Evolutionary conservation across 2,113 vertebrate genomes (phyloP).

Genomic region (Synodontis membranacea): DNA sequence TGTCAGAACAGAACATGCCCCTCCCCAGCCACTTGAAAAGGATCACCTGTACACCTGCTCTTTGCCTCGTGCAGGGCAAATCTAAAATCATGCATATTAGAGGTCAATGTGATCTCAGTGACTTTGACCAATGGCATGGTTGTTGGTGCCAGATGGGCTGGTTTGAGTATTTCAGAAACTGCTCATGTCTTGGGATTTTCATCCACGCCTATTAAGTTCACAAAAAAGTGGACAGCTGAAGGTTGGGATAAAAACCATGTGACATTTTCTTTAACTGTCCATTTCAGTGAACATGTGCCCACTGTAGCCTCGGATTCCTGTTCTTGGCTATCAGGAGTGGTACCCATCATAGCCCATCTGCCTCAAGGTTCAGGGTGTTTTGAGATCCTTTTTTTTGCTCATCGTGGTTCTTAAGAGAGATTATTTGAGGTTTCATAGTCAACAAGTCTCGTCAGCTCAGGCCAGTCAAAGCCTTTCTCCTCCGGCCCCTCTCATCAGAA

Average conservation of each 20-base stretch:
- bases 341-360: not conserved
- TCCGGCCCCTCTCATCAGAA: not conserved
- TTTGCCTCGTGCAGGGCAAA: not conserved
- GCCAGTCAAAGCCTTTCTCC: not conserved
- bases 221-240: not conserved
- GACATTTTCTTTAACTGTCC: not conserved
- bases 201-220: not conserved
- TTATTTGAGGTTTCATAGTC: not conserved
- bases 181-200: not conserved
- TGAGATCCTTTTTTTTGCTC: not conserved
- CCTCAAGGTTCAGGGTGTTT: not conserved
- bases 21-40: too few species aligned
- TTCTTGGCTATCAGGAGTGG: not conserved
- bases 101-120: not conserved
- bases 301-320: not conserved
- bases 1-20: not conserved
- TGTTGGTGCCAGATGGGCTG: not conserved
- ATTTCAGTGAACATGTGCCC: not conserved
- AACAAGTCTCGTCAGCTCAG: too few species aligned
- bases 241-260: not conserved
- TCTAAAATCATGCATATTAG: not conserved
- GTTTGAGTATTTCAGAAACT: not conserved
- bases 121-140: not conserved
- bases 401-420: not conserved
- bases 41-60: not conserved